Evolutionary conservation across 2,797 vertebrate species (phyloP).

Genomic region (Gallinago solitaria): DNA sequence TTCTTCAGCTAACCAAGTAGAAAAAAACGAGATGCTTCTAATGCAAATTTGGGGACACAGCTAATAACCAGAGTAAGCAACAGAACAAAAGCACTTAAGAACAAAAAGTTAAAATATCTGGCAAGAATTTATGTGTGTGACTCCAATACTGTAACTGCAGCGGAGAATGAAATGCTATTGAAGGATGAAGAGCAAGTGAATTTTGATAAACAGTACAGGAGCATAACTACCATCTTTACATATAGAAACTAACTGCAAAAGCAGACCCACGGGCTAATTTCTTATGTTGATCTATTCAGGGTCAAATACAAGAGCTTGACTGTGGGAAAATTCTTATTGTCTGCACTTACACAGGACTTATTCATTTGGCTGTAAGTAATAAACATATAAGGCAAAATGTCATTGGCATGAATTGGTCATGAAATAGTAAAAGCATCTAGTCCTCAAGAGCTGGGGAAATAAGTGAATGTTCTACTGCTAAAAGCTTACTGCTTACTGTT

Average conservation of each 20-base stretch:
- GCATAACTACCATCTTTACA: neutral
- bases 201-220: neutral
- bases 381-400: neutral
- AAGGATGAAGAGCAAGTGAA: neutral
- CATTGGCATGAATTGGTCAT: neutral
- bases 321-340: neutral
- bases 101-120: neutral
- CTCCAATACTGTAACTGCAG: neutral
- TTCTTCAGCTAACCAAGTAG: neutral
- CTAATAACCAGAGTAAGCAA: neutral
- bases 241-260: neutral
- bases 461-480: neutral
- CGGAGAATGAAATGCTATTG: neutral
- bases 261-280: neutral
- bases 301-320: neutral
- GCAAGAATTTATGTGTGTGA: neutral
- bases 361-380: neutral
- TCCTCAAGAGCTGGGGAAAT: neutral
- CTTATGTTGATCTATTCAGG: neutral
- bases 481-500: neutral
- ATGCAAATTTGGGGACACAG: neutral
- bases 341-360: neutral
- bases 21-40: neutral
- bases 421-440: neutral
- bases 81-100: neutral